These are phyloP conservation scores for Calliphora vicina DNA, from an alignment of 1,140 invertebrate genomes.

Conservation along the genomic window DNA sequence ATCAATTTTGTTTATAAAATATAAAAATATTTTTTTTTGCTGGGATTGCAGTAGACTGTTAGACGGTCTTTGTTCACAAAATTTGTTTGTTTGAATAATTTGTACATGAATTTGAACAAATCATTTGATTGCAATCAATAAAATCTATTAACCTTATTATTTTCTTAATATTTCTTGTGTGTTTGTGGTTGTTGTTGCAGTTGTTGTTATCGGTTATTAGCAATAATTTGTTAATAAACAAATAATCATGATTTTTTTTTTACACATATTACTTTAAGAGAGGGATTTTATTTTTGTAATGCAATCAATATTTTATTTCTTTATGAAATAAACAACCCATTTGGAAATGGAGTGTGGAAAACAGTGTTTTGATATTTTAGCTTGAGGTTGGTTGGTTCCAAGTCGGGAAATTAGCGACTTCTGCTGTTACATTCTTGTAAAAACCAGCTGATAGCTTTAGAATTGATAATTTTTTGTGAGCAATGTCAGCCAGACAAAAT, in stretches of 20 bases:
- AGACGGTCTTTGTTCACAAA: background rate
- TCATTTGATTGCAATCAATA: constrained; percentile 20
- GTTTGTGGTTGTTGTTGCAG: too few relatives aligned
- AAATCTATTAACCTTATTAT: constrained; percentile 40
- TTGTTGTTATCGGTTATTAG: constrained; percentile 22
- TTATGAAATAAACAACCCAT: too few relatives aligned
- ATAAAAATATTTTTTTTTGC: too few relatives aligned
- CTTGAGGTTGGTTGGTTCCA: too few relatives aligned
- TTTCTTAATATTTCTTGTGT: background rate
- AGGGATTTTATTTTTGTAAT: background rate
- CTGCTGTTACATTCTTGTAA: too few relatives aligned
- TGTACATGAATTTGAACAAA: background rate
- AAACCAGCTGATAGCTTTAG: too few relatives aligned
- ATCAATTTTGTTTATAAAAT: too few relatives aligned
- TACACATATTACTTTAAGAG: background rate
- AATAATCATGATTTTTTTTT: constrained; percentile 18
- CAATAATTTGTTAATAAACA: constrained; percentile 36
- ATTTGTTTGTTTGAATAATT: constrained; percentile 37
- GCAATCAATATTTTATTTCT: background rate
- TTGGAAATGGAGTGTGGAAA: too few relatives aligned
- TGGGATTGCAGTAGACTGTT: background rate
- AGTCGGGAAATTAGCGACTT: too few relatives aligned
- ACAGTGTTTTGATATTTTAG: too few relatives aligned
- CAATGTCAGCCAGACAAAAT: too few relatives aligned
- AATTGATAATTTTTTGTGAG: too few relatives aligned